These are phyloP conservation scores for Nephotettix cincticeps DNA, from an alignment of 1,140 invertebrate genomes.

Conservation along the genomic window DNA sequence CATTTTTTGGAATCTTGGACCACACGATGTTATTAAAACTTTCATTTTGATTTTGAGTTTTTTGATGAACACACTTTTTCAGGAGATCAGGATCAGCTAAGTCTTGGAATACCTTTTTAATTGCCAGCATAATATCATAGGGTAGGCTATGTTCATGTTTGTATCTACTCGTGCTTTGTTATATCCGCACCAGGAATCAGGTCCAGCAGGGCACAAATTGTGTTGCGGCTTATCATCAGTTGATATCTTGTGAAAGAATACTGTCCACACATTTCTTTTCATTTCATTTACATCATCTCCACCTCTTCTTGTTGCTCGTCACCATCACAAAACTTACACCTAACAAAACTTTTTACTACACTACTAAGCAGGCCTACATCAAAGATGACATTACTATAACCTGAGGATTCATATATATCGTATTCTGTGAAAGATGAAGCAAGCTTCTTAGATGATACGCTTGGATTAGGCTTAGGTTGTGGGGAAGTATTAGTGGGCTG, in stretches of 20 bases:
- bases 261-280: conserved; percentile 23
- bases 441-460: not conserved
- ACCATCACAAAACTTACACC: not conserved
- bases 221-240: conserved; percentile 26
- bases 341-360: not conserved
- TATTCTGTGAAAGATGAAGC: not conserved
- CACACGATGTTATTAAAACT: conserved; percentile 33
- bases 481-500: not conserved
- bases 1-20: conserved; percentile 32
- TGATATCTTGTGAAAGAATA: conserved; percentile 26
- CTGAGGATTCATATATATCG: not conserved
- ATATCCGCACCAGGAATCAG: conserved; percentile 42
- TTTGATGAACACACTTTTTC: conserved; percentile 33
- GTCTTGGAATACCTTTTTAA: conserved; percentile 32
- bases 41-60: conserved; percentile 36
- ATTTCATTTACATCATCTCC: conserved; percentile 14
- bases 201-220: conserved; percentile 40
- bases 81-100: conserved; percentile 30
- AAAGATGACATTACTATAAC: too few species aligned
- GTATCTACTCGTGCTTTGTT: conserved; percentile 35
- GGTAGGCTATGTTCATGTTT: conserved; percentile 7
- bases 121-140: not conserved
- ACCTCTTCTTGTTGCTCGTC: conserved; percentile 14
- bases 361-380: not conserved
- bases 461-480: not conserved